Evolutionary conservation across 1,140 invertebrate species (phyloP).

Genomic region (Drosophila sp.): DNA sequence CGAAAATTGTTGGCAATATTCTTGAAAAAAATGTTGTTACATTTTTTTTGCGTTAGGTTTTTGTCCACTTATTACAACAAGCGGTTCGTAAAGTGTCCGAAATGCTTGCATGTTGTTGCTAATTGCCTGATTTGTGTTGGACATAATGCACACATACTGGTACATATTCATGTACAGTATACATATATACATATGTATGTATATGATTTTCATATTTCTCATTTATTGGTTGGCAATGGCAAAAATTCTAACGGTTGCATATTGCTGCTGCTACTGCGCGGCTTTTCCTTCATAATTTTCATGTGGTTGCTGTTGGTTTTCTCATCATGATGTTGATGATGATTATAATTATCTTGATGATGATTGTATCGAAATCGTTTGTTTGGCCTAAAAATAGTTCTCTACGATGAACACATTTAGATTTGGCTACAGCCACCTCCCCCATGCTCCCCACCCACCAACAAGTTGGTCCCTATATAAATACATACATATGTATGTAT

Average conservation of each 20-base stretch:
- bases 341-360: constrained; percentile 10
- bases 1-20: constrained; percentile 64
- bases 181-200: neutral
- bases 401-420: constrained; percentile 76
- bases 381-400: constrained; percentile 75
- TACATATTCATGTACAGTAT: neutral
- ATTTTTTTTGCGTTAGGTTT: constrained; percentile 45
- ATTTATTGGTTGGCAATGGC: constrained; percentile 42
- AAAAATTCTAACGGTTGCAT: constrained; percentile 58
- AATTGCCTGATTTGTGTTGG: constrained; percentile 71
- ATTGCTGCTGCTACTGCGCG: constrained; percentile 28
- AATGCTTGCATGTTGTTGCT: constrained; percentile 72
- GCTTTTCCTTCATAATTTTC: constrained; percentile 18
- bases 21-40: neutral
- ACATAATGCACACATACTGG: constrained; percentile 14
- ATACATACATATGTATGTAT: constrained; percentile 41
- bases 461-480: constrained; percentile 28
- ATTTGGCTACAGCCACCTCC: constrained; percentile 44
- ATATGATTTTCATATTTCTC: constrained; percentile 7
- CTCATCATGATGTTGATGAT: neutral
- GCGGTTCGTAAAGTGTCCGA: constrained; percentile 61
- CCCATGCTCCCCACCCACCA: constrained; percentile 28
- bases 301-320: neutral
- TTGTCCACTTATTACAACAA: constrained; percentile 75
- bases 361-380: constrained; percentile 74